These are phyloP conservation scores for Pseudorasbora parva DNA, from an alignment of 2,113 vertebrate genomes.

Conservation along the genomic window DNA sequence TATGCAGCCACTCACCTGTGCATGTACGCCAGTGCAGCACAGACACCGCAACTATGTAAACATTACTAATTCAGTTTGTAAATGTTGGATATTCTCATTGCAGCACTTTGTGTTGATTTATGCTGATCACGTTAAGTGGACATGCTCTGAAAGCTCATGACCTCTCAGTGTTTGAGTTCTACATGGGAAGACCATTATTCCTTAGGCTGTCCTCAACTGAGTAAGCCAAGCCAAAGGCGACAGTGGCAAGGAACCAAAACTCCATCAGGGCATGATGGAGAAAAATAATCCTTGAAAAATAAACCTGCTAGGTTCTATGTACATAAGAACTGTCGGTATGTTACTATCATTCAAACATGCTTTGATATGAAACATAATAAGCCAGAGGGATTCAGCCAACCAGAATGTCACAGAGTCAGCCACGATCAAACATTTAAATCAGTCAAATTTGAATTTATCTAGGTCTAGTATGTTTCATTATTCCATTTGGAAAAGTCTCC, in stretches of 20 bases:
- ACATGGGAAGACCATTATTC: constrained; percentile 32
- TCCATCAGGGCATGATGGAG: no score
- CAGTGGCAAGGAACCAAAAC: no score
- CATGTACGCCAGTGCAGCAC: constrained; percentile 1
- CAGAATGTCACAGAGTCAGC: constrained; percentile 21
- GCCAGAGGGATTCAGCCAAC: background rate
- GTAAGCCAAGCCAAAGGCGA: no score
- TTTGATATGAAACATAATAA: background rate
- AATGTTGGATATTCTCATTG: constrained; percentile 13
- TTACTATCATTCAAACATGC: background rate
- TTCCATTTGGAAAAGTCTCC: background rate
- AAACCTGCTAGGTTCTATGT: background rate
- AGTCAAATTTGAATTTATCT: constrained; percentile 15
- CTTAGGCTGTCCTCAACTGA: constrained; percentile 18
- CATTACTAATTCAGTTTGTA: constrained; percentile 22
- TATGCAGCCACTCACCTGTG: constrained; percentile 2
- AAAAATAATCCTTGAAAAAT: no score
- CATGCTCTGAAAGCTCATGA: constrained; percentile 30
- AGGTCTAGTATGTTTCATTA: constrained; percentile 26
- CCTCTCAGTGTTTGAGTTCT: constrained; percentile 40
- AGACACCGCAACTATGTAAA: background rate
- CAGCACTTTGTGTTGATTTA: constrained; percentile 37
- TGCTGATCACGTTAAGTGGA: constrained; percentile 36
- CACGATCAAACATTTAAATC: constrained; percentile 32
- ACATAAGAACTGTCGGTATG: background rate